These are phyloP conservation scores for Pteromalus puparum DNA, from an alignment of 1,140 invertebrate species.

Conservation along the genomic window DNA sequence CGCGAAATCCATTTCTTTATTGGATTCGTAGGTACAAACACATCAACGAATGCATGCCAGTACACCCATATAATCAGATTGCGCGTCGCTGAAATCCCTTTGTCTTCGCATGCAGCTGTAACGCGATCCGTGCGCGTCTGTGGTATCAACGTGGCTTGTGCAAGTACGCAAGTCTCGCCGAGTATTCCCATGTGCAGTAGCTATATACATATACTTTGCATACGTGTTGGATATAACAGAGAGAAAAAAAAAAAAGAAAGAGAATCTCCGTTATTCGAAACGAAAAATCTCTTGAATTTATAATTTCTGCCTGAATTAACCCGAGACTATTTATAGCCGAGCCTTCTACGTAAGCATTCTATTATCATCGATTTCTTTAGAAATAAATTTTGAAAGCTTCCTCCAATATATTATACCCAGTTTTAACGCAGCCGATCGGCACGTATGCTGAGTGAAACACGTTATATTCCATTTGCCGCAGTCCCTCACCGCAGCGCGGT, in stretches of 20 bases:
- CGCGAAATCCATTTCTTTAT: conserved; percentile 39
- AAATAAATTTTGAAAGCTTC: neutral
- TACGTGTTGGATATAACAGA: no score
- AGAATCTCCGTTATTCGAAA: neutral
- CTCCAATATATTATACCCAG: no score
- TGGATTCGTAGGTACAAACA: neutral
- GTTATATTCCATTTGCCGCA: neutral
- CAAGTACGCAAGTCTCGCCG: conserved; percentile 21
- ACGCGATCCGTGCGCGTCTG: conserved; percentile 10
- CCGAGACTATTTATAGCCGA: no score
- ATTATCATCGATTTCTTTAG: neutral
- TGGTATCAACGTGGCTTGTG: neutral
- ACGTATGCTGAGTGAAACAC: neutral
- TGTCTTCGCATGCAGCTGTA: conserved; percentile 6
- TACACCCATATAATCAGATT: conserved; percentile 30
- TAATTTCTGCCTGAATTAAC: neutral
- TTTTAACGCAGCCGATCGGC: no score
- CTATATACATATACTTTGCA: neutral
- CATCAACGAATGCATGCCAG: neutral
- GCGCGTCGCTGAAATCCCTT: conserved; percentile 17
- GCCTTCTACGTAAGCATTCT: neutral
- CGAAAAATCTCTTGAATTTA: neutral
- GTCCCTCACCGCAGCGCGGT: neutral
- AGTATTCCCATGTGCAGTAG: conserved; percentile 11
- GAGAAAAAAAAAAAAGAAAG: neutral